phyloP scores from a whole-genome alignment of 2,797 vertebrate genomes.

The Ctenopoma kingsleyae region DNA sequence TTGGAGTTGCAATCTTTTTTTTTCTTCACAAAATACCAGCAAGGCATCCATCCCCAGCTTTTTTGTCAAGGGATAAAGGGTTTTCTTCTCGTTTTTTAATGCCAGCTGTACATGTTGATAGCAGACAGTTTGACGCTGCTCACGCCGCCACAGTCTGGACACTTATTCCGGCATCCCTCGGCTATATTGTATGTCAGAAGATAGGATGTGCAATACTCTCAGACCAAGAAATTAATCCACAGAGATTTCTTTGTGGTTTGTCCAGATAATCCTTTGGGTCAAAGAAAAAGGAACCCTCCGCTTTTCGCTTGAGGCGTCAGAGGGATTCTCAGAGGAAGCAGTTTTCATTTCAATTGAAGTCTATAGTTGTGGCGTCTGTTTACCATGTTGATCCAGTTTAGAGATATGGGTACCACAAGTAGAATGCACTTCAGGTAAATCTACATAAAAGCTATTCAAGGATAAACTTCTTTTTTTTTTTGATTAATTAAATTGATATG shows the following conservation, averaged over 20 bases:
- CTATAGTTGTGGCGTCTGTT: constrained; percentile 39
- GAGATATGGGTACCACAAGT: constrained; percentile 39
- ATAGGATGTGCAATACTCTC: constrained; percentile 74
- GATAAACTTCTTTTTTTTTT: constrained; percentile 4
- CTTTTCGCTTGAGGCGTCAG: constrained; percentile 27
- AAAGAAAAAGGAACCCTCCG: constrained; percentile 58
- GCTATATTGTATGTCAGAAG: constrained; percentile 73
- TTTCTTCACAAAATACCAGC: constrained; percentile 51
- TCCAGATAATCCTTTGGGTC: constrained; percentile 79
- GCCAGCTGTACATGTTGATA: constrained; percentile 76
- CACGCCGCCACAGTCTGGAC: constrained; percentile 51
- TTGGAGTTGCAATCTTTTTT: constrained; percentile 37
- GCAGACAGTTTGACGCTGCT: constrained; percentile 49
- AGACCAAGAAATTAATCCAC: constrained; percentile 73
- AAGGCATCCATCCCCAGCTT: constrained; percentile 43
- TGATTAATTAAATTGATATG: constrained; percentile 26
- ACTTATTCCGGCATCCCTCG: constrained; percentile 54
- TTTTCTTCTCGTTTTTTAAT: constrained; percentile 37
- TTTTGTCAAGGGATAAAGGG: constrained; percentile 55
- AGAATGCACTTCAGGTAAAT: constrained; percentile 39
- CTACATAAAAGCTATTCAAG: constrained; percentile 9
- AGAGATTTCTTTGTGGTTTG: constrained; percentile 72
- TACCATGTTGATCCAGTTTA: constrained; percentile 41
- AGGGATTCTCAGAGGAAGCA: constrained; percentile 18
- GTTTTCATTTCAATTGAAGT: constrained; percentile 59